Percentiles rank a stretch among this genome's conserved stretches.
Conservation (phyloP, 2,113 vertebrate species). For the Ctenodactylus gundi region DNA sequence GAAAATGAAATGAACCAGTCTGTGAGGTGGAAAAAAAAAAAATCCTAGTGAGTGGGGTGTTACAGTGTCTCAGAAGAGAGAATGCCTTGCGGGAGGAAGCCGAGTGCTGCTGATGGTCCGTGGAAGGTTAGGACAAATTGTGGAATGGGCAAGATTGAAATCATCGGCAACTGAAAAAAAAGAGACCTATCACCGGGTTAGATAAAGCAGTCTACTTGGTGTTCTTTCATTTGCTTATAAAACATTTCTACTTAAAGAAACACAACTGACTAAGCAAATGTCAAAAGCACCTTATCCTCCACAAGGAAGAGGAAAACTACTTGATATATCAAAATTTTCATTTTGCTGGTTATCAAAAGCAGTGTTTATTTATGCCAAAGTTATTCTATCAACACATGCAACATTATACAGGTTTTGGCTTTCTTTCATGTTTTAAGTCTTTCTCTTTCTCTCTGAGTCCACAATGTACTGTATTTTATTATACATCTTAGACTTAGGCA, state of each 20-base stretch:
- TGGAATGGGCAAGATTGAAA: neutral
- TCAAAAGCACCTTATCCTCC: neutral
- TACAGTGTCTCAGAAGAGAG: neutral
- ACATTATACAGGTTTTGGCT: neutral
- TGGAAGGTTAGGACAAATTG: neutral
- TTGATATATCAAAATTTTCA: neutral
- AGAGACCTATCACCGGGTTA: neutral
- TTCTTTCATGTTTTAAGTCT: neutral
- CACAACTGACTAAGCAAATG: neutral
- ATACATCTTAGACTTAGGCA: neutral
- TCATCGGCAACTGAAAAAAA: neutral
- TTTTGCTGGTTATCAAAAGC: neutral
- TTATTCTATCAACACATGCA: neutral
- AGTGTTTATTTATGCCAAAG: neutral
- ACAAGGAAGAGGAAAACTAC: neutral
- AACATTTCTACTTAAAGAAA: constrained; percentile 2
- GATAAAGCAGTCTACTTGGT: neutral
- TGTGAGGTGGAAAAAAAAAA: neutral
- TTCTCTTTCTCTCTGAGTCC: neutral
- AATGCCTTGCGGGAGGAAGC: neutral
- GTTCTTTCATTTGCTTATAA: neutral
- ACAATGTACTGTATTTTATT: neutral
- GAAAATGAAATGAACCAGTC: neutral
- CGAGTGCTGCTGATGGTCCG: neutral
- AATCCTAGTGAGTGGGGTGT: neutral